Evolutionary conservation across 2,797 vertebrate genomes (phyloP), one percentile per base, ranked within the genome.

Genomic region (Xenopus petersii): DNA sequence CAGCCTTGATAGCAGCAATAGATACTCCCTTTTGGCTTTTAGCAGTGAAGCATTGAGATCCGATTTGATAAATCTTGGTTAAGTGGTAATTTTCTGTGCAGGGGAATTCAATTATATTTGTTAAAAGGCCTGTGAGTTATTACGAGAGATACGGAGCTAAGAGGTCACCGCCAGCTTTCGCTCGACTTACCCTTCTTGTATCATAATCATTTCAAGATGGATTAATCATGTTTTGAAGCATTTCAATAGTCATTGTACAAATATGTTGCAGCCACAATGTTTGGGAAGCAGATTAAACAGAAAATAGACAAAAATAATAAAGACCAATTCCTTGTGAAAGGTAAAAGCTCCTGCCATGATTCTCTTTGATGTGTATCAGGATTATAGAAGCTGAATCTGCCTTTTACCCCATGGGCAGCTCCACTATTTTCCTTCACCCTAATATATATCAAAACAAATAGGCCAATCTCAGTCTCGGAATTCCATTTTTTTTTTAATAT

Each of bases 21-120:
- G 64, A 51, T 67, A 36, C 17, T 67, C 36, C 8, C 36, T 30
- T 68, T 24, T 26, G 24, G 51, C 51, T 33, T 68, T 56, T 68
- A 68, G 49, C 66, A 69, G 54, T 69, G 54, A 56, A 68, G 66
- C 66, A 36, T 55, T n/a, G 12, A 33, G 66, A 24, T 16, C 66
- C 33, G 66, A 68, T 68, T 68, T 56, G 49, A 68, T 68, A 55
- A 68, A 26, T 55, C 13, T 56, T 30, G 12, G 49, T 56, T 68
- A 55, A 55, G 51, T 36, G 51, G 66, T 68, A 55, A 33, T 36
- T 68, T 55, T 68, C 49, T 55, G 66, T 68, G 66, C 26, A 68
- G 49, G 13, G 48, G 46, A 68, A 68, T 68, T 56, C 15, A 68
- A 56, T 68, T 68, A 68, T 56, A 56, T 68, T 68, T 68, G 66